A percentile compares a stretch with the other conserved stretches of the same genome.
phyloP scores from a whole-genome alignment of 2,797 vertebrate species.

The Anas bahamensis region DNA sequence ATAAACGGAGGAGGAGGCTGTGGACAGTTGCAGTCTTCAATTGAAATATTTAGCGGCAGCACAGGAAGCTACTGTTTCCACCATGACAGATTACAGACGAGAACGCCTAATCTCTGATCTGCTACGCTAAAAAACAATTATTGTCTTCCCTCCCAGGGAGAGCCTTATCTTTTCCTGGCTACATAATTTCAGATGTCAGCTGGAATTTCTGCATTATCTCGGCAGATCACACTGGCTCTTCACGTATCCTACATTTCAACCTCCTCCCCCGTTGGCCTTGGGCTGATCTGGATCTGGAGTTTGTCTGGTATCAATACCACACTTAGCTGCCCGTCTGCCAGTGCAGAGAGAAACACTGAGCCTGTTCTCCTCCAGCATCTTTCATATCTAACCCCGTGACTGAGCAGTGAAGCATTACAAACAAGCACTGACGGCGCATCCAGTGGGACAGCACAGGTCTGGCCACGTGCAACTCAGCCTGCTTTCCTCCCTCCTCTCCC shows the following conservation, averaged over 20 bases:
- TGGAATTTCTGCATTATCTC: constrained; percentile 66
- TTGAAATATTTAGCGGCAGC: constrained; percentile 58
- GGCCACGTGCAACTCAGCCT: background rate
- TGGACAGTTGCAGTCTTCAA: background rate
- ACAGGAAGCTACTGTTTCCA: constrained; percentile 69
- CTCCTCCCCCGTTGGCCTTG: constrained; percentile 15
- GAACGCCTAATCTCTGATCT: constrained; percentile 70
- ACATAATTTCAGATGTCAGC: constrained; percentile 67
- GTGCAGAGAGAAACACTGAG: background rate
- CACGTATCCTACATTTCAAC: background rate
- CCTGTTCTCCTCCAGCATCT: background rate
- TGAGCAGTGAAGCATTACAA: background rate
- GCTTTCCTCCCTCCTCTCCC: background rate
- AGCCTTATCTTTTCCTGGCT: constrained; percentile 63
- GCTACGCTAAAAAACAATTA: constrained; percentile 75
- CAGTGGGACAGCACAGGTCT: background rate
- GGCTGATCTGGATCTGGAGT: background rate
- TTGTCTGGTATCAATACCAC: constrained; percentile 1
- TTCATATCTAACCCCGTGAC: background rate
- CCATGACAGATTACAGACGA: constrained; percentile 19
- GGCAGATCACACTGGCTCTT: constrained; percentile 62
- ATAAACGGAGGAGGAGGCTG: constrained; percentile 2
- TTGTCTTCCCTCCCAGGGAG: constrained; percentile 69
- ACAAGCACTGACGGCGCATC: background rate
- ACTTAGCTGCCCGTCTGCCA: background rate